Evolutionary conservation across 2,888 invertebrate species (phyloP).

Genomic region (Entomobrya multifasciata): DNA sequence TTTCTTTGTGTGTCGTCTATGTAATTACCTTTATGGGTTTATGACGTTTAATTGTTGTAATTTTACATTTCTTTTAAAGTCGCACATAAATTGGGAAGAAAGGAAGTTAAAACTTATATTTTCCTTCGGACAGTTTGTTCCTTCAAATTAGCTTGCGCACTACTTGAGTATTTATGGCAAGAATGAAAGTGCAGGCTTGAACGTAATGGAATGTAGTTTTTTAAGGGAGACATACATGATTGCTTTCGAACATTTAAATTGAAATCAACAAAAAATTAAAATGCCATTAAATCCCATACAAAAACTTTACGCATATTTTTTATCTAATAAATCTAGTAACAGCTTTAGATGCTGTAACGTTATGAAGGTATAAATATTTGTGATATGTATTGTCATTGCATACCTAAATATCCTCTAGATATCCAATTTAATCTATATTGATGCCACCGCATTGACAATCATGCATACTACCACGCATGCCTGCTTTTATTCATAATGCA

Average conservation of each 20-base stretch:
- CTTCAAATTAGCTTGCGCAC: too few relatives aligned
- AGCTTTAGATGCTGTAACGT: too few relatives aligned
- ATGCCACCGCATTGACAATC: too few relatives aligned
- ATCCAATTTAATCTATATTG: too few relatives aligned
- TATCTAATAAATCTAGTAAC: too few relatives aligned
- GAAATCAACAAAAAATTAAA: conserved; percentile 62
- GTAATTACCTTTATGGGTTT: conserved; percentile 13
- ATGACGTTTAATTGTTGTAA: background rate
- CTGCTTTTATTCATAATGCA: conserved; percentile 3
- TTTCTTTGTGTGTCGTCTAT: too few relatives aligned
- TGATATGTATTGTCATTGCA: too few relatives aligned
- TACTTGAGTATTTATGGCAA: too few relatives aligned
- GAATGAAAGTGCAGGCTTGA: background rate
- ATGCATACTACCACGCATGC: conserved; percentile 55
- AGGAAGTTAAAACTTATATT: conserved; percentile 12
- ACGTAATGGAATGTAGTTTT: conserved; percentile 1
- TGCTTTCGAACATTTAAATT: conserved; percentile 36
- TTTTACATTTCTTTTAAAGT: background rate
- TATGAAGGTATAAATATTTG: too few relatives aligned
- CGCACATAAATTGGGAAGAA: background rate
- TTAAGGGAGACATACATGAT: conserved; percentile 49
- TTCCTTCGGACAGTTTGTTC: background rate
- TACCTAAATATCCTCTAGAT: too few relatives aligned
- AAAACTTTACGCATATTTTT: background rate
- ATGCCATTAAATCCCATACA: conserved; percentile 14